Evolutionary conservation across 2,888 invertebrate genomes (phyloP).

Genomic region (Crepidodera aurea): DNA sequence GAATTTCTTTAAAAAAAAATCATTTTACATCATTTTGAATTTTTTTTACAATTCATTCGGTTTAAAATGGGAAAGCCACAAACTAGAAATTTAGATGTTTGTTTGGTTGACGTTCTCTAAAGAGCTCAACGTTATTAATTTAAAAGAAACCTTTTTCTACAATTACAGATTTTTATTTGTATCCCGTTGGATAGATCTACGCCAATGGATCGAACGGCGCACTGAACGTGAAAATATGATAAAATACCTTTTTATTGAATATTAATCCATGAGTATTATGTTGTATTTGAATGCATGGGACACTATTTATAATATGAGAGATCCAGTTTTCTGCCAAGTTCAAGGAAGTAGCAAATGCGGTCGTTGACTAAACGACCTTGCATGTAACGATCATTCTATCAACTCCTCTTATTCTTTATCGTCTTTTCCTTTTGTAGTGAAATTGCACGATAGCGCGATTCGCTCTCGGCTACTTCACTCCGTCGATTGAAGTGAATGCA

Average conservation of each 20-base stretch:
- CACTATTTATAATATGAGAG: slow-evolving; percentile 42
- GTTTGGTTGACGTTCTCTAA: no score
- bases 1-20: no score
- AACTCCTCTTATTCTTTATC: slow-evolving; percentile 8
- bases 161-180: no score
- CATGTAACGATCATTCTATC: slow-evolving; percentile 42
- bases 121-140: no score
- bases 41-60: no score
- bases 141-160: no score
- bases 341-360: slow-evolving; percentile 57
- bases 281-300: slow-evolving; percentile 14
- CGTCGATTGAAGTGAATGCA: no score
- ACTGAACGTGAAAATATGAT: slow-evolving; percentile 2
- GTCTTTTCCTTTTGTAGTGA: slow-evolving; percentile 4
- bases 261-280: neutral
- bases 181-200: no score
- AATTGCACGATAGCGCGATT: neutral
- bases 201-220: neutral
- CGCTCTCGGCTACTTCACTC: no score
- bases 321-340: slow-evolving; percentile 54
- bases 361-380: slow-evolving; percentile 59
- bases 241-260: slow-evolving; percentile 7
- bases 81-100: no score
- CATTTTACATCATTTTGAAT: no score
- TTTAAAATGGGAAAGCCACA: no score